Evolutionary conservation across 1,140 invertebrate species (phyloP).

Genomic region (Aethina tumida): DNA sequence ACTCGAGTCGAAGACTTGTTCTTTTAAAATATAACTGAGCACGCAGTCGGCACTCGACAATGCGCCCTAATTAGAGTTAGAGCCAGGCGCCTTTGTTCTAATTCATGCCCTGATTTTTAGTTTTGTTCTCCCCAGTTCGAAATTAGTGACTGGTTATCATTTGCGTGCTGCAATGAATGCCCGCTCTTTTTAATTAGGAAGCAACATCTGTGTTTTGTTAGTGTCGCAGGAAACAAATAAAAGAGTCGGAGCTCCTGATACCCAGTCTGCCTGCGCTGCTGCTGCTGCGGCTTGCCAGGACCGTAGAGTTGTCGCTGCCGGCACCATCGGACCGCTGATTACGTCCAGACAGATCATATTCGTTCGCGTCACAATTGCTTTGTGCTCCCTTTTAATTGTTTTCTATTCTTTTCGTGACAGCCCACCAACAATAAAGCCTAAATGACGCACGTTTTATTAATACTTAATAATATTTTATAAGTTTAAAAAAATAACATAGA

Average conservation of each 20-base stretch:
- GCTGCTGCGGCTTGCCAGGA: constrained; percentile 1
- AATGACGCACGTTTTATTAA: too few relatives aligned
- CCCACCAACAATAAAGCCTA: too few relatives aligned
- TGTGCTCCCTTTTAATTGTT: constrained; percentile 2
- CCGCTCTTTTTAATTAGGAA: constrained; percentile 33
- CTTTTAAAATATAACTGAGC: constrained; percentile 22
- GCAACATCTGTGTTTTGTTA: constrained; percentile 32
- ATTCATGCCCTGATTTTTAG: constrained; percentile 23
- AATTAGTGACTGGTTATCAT: constrained; percentile 32
- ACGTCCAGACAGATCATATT: constrained; percentile 11
- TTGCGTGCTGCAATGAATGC: constrained; percentile 15
- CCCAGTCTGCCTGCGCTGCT: too few relatives aligned
- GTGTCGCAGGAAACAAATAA: constrained; percentile 25
- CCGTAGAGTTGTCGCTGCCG: constrained; percentile 5
- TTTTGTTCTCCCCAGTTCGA: constrained; percentile 23
- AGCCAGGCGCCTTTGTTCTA: constrained; percentile 23
- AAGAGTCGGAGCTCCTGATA: constrained; percentile 15
- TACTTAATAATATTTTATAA: too few relatives aligned
- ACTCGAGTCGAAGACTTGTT: constrained; percentile 16
- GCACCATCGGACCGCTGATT: constrained; percentile 10
- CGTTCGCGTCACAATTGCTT: constrained; percentile 4
- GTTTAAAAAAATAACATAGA: too few relatives aligned
- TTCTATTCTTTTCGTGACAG: not conserved
- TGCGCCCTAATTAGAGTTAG: constrained; percentile 29
- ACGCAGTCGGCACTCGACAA: constrained; percentile 18